phyloP scores from a whole-genome alignment of 2,113 vertebrate genomes.

The Chrysemys picta region DNA sequence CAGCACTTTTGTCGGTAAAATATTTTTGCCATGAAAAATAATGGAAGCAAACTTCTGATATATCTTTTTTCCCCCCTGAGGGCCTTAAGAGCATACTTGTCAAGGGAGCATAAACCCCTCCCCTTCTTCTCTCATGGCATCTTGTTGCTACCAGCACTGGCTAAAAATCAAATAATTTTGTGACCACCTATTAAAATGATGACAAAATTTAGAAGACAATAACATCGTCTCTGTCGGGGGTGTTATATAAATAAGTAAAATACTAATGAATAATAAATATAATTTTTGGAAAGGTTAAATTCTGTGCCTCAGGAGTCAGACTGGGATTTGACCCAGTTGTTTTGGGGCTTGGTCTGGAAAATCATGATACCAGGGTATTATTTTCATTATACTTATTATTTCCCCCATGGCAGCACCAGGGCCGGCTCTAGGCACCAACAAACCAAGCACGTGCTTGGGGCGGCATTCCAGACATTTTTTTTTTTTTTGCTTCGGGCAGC shows the following conservation, averaged over 20 bases:
- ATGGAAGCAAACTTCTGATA: neutral
- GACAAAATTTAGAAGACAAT: slow-evolving; percentile 29
- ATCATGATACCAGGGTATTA: rapidly evolving
- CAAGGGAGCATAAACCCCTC: neutral
- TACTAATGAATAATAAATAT: neutral
- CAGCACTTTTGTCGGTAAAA: too few relatives aligned
- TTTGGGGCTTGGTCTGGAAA: rapidly evolving
- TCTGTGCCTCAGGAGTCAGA: rapidly evolving
- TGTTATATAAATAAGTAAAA: slow-evolving; percentile 23
- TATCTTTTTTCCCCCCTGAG: neutral
- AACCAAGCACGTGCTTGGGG: too few relatives aligned
- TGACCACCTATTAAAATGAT: neutral
- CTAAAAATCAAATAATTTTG: slow-evolving; percentile 16
- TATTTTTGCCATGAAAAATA: neutral
- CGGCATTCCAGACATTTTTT: too few relatives aligned
- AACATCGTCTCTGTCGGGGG: neutral
- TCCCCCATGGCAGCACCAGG: rapidly evolving
- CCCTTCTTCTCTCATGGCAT: neutral
- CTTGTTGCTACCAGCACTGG: neutral
- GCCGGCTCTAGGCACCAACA: too few relatives aligned
- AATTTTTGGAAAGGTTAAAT: neutral
- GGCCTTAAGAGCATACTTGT: neutral
- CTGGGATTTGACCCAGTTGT: neutral
- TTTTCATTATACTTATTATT: rapidly evolving
- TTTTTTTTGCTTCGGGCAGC: too few relatives aligned